These are phyloP conservation scores for Fulmarus glacialis DNA, from an alignment of 2,113 vertebrate genomes.

Conservation along the genomic window DNA sequence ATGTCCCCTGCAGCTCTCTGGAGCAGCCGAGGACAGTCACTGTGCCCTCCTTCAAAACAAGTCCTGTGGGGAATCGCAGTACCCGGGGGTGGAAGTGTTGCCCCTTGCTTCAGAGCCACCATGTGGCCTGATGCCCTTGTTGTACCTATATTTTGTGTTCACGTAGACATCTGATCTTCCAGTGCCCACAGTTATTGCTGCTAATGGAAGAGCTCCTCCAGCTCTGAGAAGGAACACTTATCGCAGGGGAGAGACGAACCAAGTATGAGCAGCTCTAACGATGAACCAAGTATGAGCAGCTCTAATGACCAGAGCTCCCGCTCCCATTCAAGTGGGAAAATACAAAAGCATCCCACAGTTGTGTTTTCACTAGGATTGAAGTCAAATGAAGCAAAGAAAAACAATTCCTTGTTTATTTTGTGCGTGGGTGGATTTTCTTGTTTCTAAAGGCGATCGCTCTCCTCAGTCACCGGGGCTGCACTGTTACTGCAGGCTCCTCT, in stretches of 20 bases:
- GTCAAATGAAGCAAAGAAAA: not conserved
- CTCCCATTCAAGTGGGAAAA: not conserved
- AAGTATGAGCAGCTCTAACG: not conserved
- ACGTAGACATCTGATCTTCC: rapidly evolving
- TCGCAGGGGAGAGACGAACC: not conserved
- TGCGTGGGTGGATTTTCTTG: rapidly evolving
- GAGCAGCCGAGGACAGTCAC: not conserved
- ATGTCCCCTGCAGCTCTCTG: not conserved
- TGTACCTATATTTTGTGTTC: not conserved
- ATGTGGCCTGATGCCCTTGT: not conserved
- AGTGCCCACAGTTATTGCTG: not conserved
- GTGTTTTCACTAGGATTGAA: rapidly evolving
- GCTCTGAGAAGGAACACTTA: not conserved
- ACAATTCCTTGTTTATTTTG: not conserved
- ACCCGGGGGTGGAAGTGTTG: rapidly evolving
- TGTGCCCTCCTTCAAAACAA: not conserved
- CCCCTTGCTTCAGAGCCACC: not conserved
- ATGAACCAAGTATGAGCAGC: not conserved
- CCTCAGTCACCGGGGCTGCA: rapidly evolving
- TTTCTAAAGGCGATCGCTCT: not conserved
- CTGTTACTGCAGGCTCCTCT: not conserved
- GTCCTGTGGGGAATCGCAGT: not conserved
- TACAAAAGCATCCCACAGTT: not conserved
- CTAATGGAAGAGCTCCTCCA: not conserved
- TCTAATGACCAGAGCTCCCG: not conserved